These are phyloP conservation scores for Abrostola tripartita DNA, from an alignment of 2,888 invertebrate species.

Conservation along the genomic window DNA sequence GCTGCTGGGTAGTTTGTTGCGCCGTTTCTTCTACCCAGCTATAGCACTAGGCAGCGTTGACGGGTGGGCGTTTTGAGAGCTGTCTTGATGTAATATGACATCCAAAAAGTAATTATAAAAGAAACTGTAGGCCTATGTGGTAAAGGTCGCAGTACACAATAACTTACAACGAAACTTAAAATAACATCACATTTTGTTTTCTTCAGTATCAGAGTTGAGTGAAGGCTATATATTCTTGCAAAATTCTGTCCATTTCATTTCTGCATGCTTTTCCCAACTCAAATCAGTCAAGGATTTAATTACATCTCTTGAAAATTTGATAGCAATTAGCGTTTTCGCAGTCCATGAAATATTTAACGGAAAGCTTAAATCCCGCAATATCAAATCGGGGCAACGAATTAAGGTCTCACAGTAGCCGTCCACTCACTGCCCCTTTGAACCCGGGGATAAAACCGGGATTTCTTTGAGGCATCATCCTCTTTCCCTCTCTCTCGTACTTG, in stretches of 20 bases:
- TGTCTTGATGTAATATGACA: too few relatives aligned
- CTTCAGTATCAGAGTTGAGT: too few relatives aligned
- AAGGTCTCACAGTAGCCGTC: constrained; percentile 72
- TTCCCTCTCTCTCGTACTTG: constrained; percentile 55
- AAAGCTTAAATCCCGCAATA: constrained; percentile 60
- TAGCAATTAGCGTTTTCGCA: constrained; percentile 43
- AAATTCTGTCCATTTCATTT: neutral
- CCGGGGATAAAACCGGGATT: constrained; percentile 65
- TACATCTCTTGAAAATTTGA: constrained; percentile 47
- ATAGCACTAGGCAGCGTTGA: too few relatives aligned
- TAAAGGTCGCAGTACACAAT: too few relatives aligned
- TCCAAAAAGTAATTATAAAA: too few relatives aligned
- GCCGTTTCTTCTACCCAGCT: too few relatives aligned
- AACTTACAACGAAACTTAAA: too few relatives aligned
- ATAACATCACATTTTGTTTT: too few relatives aligned
- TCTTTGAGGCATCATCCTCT: constrained; percentile 68
- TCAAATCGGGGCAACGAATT: constrained; percentile 62
- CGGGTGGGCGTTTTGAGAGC: too few relatives aligned
- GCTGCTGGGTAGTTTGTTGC: too few relatives aligned
- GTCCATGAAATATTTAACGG: constrained; percentile 50
- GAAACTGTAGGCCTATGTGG: too few relatives aligned
- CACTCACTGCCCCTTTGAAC: constrained; percentile 67
- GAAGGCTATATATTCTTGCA: neutral
- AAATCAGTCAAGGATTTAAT: constrained; percentile 39
- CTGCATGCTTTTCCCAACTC: neutral